phyloP scores from a whole-genome alignment of 1,140 invertebrate genomes.

The Planococcus citri region DNA sequence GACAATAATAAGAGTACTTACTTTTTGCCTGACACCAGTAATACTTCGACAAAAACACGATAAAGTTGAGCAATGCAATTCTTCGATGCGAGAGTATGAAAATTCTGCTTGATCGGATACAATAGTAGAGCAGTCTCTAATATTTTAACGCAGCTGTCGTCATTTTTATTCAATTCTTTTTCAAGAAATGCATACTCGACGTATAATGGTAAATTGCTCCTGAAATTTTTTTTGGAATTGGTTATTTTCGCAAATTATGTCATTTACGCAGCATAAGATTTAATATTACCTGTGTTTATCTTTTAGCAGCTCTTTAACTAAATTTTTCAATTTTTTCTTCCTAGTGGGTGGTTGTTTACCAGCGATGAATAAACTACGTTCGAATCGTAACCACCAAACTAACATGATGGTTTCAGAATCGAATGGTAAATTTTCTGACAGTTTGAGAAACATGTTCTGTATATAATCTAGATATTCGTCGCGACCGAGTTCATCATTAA shows the following conservation, averaged over 20 bases:
- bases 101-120: conserved; percentile 36
- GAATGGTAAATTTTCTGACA: conserved; percentile 32
- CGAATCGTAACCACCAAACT: conserved; percentile 47
- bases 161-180: conserved; percentile 37
- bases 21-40: conserved; percentile 28
- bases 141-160: conserved; percentile 31
- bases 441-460: conserved; percentile 33
- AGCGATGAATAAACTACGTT: conserved; percentile 30
- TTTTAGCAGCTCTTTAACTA: conserved; percentile 43
- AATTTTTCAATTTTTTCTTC: conserved; percentile 32
- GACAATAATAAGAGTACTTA: background rate
- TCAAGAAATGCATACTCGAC: conserved; percentile 50
- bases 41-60: conserved; percentile 36
- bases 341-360: background rate
- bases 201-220: conserved; percentile 32
- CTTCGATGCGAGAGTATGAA: conserved; percentile 35
- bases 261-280: too few relatives aligned
- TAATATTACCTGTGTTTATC: conserved; percentile 37
- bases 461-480: conserved; percentile 45
- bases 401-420: conserved; percentile 37
- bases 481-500: conserved; percentile 43
- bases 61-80: conserved; percentile 35
- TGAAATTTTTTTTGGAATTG: too few relatives aligned
- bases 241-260: too few relatives aligned
- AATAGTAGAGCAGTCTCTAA: conserved; percentile 12